phyloP scores from a whole-genome alignment of 1,140 invertebrate species.

The Zaprionus taronus region DNA sequence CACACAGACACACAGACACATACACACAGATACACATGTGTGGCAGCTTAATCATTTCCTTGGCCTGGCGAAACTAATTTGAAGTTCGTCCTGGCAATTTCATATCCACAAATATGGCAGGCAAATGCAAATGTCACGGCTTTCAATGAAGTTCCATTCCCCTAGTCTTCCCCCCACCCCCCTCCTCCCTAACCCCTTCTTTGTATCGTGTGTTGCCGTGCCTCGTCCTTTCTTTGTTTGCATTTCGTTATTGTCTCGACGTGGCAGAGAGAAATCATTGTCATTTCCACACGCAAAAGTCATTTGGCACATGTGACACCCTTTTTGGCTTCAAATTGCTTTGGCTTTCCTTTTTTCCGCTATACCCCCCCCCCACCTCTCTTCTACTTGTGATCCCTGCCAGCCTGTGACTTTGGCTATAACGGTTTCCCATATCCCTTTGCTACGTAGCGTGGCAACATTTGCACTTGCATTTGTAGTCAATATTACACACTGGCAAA shows the following conservation, averaged over 20 bases:
- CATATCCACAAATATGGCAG: slow-evolving; percentile 79
- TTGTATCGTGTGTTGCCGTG: slow-evolving; percentile 2
- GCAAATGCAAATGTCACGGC: slow-evolving; percentile 77
- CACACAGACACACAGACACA: no score
- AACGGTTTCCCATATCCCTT: slow-evolving; percentile 1
- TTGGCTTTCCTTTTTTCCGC: slow-evolving; percentile 46
- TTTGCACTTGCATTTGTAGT: slow-evolving; percentile 83
- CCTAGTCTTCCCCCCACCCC: background rate
- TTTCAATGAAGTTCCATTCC: slow-evolving; percentile 57
- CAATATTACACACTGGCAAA: slow-evolving; percentile 77
- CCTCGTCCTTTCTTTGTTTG: slow-evolving; percentile 65
- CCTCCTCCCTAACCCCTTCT: slow-evolving; percentile 26
- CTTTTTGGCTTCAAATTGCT: slow-evolving; percentile 80
- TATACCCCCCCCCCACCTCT: slow-evolving; percentile 1
- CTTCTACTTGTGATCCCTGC: slow-evolving; percentile 12
- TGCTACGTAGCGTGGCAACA: slow-evolving; percentile 76
- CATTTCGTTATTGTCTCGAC: slow-evolving; percentile 78
- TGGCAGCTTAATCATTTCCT: slow-evolving; percentile 71
- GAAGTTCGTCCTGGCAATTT: slow-evolving; percentile 70
- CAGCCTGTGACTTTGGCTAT: slow-evolving; percentile 4
- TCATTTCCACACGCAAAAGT: slow-evolving; percentile 83
- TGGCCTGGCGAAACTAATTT: slow-evolving; percentile 74
- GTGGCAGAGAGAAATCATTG: slow-evolving; percentile 76
- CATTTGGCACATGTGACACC: slow-evolving; percentile 83
- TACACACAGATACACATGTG: background rate